These are phyloP conservation scores for Acestrorhynchus altus DNA, from an alignment of 2,797 vertebrate species.

Conservation along the genomic window DNA sequence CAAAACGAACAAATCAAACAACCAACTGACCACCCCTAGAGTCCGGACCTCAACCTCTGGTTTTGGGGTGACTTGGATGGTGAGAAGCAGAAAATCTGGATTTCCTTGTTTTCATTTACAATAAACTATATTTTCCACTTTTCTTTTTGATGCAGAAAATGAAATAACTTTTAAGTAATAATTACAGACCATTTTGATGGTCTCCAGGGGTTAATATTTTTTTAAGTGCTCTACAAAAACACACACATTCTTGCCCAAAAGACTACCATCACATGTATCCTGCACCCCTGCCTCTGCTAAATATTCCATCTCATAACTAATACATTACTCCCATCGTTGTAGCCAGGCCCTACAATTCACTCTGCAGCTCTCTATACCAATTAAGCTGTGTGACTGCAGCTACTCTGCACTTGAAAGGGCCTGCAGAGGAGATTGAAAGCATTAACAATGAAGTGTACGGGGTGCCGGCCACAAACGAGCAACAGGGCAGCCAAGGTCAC, in stretches of 20 bases:
- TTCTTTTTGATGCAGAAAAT: no score
- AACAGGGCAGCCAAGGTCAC: constrained; percentile 16
- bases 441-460: constrained; percentile 6
- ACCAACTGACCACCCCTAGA: no score
- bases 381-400: constrained; percentile 37
- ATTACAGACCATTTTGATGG: no score
- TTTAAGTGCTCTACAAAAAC: no score
- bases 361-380: constrained; percentile 40
- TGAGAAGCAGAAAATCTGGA: no score
- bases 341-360: not conserved
- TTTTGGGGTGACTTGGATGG: no score
- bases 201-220: no score
- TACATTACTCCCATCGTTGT: constrained; percentile 30
- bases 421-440: constrained; percentile 20
- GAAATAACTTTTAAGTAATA: no score
- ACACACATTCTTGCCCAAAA: not conserved
- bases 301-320: constrained; percentile 45
- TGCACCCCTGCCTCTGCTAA: not conserved
- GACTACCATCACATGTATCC: not conserved
- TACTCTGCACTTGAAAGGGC: constrained; percentile 29
- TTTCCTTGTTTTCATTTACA: no score
- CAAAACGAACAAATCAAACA: no score
- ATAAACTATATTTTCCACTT: no score
- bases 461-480: constrained; percentile 35
- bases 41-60: no score